phyloP scores from a whole-genome alignment of 2,113 vertebrate species.

The Microcebus murinus region DNA sequence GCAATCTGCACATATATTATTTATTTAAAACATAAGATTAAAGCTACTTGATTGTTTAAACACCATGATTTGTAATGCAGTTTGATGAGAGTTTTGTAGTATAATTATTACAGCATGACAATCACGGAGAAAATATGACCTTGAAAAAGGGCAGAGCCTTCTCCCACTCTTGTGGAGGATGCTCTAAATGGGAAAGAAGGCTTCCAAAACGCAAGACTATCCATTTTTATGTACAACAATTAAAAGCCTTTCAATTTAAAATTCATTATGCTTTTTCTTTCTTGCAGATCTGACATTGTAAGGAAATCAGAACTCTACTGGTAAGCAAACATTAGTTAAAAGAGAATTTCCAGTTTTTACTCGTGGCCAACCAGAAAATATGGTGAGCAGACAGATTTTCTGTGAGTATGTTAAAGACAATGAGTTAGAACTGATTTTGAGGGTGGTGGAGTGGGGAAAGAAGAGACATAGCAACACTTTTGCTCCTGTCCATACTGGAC shows the following conservation, averaged over 20 bases:
- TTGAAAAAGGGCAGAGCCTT: constrained; percentile 49
- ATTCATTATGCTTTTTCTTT: not conserved
- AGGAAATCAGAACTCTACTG: constrained; percentile 55
- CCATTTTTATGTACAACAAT: constrained; percentile 28
- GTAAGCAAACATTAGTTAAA: constrained; percentile 51
- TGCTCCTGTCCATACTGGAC: constrained; percentile 33
- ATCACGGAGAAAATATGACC: constrained; percentile 65
- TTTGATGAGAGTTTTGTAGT: constrained; percentile 69
- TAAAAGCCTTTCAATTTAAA: constrained; percentile 55
- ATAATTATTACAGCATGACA: constrained; percentile 64
- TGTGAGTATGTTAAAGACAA: constrained; percentile 46
- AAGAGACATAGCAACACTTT: not conserved
- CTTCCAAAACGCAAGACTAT: not conserved
- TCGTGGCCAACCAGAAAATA: constrained; percentile 55
- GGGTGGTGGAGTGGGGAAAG: not conserved
- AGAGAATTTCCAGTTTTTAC: constrained; percentile 56
- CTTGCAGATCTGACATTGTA: not conserved
- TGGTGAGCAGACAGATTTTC: constrained; percentile 47
- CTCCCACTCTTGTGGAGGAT: constrained; percentile 38
- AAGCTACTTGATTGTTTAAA: constrained; percentile 76
- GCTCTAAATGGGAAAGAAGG: not conserved
- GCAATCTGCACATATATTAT: constrained; percentile 64
- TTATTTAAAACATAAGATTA: constrained; percentile 73
- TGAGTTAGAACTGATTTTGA: not conserved
- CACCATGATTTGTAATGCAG: constrained; percentile 70